Percentiles rank a stretch among this genome's conserved stretches.
Conservation (phyloP, 2,113 vertebrate genomes). For the Thalassarche chlororhynchos region DNA sequence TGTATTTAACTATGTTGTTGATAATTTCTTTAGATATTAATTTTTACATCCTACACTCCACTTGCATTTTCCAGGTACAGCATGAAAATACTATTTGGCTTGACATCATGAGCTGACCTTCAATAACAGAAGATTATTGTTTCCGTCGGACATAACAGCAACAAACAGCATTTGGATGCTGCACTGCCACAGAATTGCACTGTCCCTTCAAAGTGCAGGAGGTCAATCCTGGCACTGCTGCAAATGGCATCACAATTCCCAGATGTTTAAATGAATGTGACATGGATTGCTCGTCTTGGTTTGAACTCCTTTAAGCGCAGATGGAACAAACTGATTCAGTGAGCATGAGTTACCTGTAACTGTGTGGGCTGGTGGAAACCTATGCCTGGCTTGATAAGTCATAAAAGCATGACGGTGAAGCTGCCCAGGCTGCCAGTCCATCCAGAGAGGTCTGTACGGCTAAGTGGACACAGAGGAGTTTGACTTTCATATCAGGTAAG, state of each 20-base stretch:
- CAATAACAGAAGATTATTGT: neutral
- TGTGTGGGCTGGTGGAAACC: neutral
- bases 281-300: neutral
- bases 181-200: neutral
- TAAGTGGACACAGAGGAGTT: neutral
- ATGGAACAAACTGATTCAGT: neutral
- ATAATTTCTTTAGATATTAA: neutral
- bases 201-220: neutral
- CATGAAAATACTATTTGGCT: neutral
- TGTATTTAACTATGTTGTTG: neutral
- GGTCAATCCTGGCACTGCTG: neutral
- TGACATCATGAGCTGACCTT: neutral
- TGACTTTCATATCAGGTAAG: neutral
- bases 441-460: neutral
- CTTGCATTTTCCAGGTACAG: neutral
- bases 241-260: neutral
- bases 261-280: neutral
- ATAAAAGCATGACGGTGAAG: neutral
- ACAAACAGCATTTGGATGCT: fast-evolving
- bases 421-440: neutral
- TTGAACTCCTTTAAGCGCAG: neutral
- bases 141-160: neutral
- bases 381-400: neutral
- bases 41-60: neutral
- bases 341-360: neutral